phyloP scores from a whole-genome alignment of 2,888 invertebrate species.

The Archaeoteleia sp. region DNA sequence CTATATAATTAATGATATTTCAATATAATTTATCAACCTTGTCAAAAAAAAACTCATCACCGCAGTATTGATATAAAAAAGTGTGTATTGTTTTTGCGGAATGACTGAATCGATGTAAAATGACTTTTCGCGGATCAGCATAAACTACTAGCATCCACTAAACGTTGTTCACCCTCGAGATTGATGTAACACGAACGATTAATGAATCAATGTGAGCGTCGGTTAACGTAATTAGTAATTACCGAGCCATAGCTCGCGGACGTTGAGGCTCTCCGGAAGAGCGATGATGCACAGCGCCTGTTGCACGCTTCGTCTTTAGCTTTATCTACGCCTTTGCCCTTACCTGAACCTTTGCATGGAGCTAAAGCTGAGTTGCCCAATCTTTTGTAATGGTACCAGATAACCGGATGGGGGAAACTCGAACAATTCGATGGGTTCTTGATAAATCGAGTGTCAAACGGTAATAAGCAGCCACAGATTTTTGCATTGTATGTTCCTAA shows the following conservation, averaged over 20 bases:
- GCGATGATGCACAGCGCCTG: slow-evolving; percentile 69
- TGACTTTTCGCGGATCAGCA: slow-evolving; percentile 2
- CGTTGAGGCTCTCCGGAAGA: slow-evolving; percentile 61
- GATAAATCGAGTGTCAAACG: slow-evolving; percentile 72
- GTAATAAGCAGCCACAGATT: slow-evolving; percentile 73
- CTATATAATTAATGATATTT: no score
- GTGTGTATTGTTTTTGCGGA: no score
- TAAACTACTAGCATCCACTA: slow-evolving; percentile 11
- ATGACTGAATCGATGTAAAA: not conserved
- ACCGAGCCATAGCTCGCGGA: slow-evolving; percentile 47
- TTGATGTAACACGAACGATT: slow-evolving; percentile 47
- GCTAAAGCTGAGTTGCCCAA: slow-evolving; percentile 41
- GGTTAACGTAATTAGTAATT: slow-evolving; percentile 69
- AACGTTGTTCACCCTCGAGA: slow-evolving; percentile 24
- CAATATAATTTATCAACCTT: no score
- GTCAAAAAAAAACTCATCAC: no score
- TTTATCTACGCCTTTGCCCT: slow-evolving; percentile 49
- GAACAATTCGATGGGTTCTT: slow-evolving; percentile 58
- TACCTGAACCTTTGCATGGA: slow-evolving; percentile 43
- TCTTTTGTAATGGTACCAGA: slow-evolving; percentile 31
- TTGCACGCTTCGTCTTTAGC: slow-evolving; percentile 59
- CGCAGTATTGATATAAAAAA: no score
- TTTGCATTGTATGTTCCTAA: no score
- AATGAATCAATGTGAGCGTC: slow-evolving; percentile 59
- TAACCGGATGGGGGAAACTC: slow-evolving; percentile 62